phyloP scores from a whole-genome alignment of 2,797 vertebrate genomes.

The Intellagama lesueurii region DNA sequence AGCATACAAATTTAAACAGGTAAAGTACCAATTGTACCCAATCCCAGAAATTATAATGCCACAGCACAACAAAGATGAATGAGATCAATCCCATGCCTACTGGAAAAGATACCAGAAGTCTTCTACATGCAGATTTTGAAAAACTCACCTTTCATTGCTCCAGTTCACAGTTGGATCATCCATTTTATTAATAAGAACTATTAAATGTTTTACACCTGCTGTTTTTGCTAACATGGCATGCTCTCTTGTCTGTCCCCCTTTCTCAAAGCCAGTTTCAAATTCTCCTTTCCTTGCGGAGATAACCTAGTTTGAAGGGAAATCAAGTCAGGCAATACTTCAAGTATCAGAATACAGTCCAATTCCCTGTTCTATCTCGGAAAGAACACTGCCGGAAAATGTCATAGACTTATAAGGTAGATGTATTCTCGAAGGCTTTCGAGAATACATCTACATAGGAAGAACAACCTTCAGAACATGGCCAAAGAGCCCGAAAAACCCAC shows the following conservation, averaged over 20 bases:
- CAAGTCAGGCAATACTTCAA: slow-evolving; percentile 5
- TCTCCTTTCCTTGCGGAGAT: slow-evolving; percentile 98
- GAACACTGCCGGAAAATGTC: background rate
- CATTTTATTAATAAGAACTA: slow-evolving; percentile 99
- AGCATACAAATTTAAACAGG: background rate
- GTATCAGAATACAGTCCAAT: slow-evolving; percentile 5
- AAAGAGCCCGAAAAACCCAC: too few relatives aligned
- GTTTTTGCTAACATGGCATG: slow-evolving; percentile 99
- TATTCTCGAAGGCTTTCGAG: too few relatives aligned
- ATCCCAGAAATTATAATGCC: background rate
- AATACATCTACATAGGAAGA: too few relatives aligned
- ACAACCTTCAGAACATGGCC: too few relatives aligned
- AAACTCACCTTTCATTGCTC: slow-evolving; percentile 92
- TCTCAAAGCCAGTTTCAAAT: slow-evolving; percentile 98
- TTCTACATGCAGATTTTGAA: background rate
- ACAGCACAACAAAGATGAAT: background rate
- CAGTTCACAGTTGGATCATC: slow-evolving; percentile 98
- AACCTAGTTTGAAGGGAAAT: slow-evolving; percentile 81
- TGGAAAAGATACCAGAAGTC: background rate
- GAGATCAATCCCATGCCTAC: background rate
- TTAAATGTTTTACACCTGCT: slow-evolving; percentile 96
- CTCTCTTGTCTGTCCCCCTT: slow-evolving; percentile 96
- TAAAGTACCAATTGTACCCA: background rate
- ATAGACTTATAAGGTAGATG: background rate
- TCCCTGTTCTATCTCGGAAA: background rate